Percentiles rank a stretch among this genome's conserved stretches.
These are phyloP conservation scores for Labeo rohita DNA, from an alignment of 2,113 vertebrate species.

Conservation along the genomic window DNA sequence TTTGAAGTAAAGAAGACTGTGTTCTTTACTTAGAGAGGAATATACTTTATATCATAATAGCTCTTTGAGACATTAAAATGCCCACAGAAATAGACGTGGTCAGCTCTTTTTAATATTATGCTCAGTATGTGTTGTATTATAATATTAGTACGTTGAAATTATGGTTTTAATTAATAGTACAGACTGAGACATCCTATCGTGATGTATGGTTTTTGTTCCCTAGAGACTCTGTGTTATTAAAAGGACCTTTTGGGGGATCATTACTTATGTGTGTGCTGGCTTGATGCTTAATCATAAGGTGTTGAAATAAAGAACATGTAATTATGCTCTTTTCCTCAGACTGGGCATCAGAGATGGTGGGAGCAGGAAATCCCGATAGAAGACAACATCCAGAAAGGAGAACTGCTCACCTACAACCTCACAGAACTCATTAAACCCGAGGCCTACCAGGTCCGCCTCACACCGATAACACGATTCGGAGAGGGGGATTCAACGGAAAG, in stretches of 20 bases:
- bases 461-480: constrained; percentile 86
- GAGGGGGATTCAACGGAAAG: constrained; percentile 87
- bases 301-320: constrained; percentile 17
- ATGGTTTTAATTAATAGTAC: constrained; percentile 18
- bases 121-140: constrained; percentile 3
- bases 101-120: not conserved
- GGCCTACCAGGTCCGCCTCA: constrained; percentile 86
- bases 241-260: not conserved
- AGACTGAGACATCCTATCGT: not conserved
- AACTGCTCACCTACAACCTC: constrained; percentile 87
- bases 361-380: constrained; percentile 87
- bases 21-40: not conserved
- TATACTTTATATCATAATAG: not conserved
- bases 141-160: constrained; percentile 22
- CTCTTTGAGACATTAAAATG: constrained; percentile 4
- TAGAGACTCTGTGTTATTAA: not conserved
- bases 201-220: constrained; percentile 11
- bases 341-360: constrained; percentile 88
- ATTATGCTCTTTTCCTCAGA: constrained; percentile 67
- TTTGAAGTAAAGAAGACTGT: not conserved
- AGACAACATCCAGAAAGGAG: constrained; percentile 83
- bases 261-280: not conserved
- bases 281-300: constrained; percentile 24
- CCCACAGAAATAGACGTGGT: not conserved
- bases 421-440: constrained; percentile 87